Percentiles rank a stretch among this genome's conserved stretches.
Conservation (phyloP, 2,113 vertebrate species). For the Thymallus thymallus region DNA sequence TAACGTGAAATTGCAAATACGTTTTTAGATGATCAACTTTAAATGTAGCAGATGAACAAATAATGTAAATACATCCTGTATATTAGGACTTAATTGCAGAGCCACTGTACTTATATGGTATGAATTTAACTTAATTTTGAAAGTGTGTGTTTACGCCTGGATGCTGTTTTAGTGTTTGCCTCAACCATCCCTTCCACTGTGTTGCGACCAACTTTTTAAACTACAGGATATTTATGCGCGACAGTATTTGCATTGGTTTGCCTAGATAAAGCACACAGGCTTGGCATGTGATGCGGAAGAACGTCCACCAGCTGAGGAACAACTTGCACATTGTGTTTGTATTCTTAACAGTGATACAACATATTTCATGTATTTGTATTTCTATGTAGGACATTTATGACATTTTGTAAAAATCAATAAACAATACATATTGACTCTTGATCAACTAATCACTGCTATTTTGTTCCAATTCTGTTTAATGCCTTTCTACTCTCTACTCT, state of each 20-base stretch:
- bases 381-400: conserved; percentile 66
- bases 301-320: conserved; percentile 68
- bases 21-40: conserved; percentile 56
- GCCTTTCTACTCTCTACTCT: background rate
- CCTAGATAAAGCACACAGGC: conserved; percentile 73
- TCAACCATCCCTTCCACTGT: conserved; percentile 52
- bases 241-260: conserved; percentile 53
- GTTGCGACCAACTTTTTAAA: conserved; percentile 63
- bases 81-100: conserved; percentile 52
- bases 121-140: conserved; percentile 53
- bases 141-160: conserved; percentile 41
- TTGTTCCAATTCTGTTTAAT: no score
- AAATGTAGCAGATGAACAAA: conserved; percentile 54
- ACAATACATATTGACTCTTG: conserved; percentile 63
- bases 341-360: conserved; percentile 60
- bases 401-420: conserved; percentile 81
- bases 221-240: conserved; percentile 33
- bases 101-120: conserved; percentile 53
- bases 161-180: conserved; percentile 33
- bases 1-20: conserved; percentile 72
- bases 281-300: conserved; percentile 72
- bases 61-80: conserved; percentile 64
- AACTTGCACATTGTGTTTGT: conserved; percentile 73
- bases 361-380: conserved; percentile 72
- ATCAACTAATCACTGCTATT: background rate